Base-by-base conservation (phyloP, 2,888 invertebrate genomes). In the Standfussiana lucernea region DNA sequence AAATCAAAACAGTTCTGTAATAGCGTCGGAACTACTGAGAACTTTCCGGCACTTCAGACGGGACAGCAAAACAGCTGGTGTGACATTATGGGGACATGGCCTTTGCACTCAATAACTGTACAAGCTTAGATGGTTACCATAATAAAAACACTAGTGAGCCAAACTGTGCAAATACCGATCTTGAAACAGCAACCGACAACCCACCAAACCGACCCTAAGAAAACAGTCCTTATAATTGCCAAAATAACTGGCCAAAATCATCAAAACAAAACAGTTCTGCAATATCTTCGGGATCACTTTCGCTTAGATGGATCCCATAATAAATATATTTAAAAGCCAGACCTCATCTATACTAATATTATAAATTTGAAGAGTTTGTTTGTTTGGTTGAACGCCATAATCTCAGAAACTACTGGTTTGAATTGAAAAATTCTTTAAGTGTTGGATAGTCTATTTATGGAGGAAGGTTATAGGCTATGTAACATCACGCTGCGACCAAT, bases 21-120 rank as follows among this genome's bases (percentile, higher is more conserved):
- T 67, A 75, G 37, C 56, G 32, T 11, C 21, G n/a, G 40, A 32
- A 84, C 61, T 65, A 65, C 62, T 13, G 50, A 65, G 47, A 76
- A 50, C 62, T 59, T 83, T 79, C 79, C 83, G 83, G 83, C 84
- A 80, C 24, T 77, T 76, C 7, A 47, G 61, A 72, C 40, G 61
- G 53, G 61, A 32, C 64, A 47, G 42, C 37, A 72, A 82, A 77
- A 71, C 84, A 50, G 69, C 73, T 74, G 61, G 50, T 69, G 56
- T 80, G 80, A 70, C 77, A 69, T 77, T 80, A 83, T 80, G 66
- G 56, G 77, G 69, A 75, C 77, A 53, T 62, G 66, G 45, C 65
- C 75, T 79, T 75, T 72, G 37, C 13, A 1, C 37, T 24, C 37
- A 24, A 37, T 24, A 24, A 24, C 13, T 11, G 4, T 13, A 24